Evolutionary conservation across 2,888 invertebrate species (phyloP).

Genomic region (Thysanoteuthis rhombus): DNA sequence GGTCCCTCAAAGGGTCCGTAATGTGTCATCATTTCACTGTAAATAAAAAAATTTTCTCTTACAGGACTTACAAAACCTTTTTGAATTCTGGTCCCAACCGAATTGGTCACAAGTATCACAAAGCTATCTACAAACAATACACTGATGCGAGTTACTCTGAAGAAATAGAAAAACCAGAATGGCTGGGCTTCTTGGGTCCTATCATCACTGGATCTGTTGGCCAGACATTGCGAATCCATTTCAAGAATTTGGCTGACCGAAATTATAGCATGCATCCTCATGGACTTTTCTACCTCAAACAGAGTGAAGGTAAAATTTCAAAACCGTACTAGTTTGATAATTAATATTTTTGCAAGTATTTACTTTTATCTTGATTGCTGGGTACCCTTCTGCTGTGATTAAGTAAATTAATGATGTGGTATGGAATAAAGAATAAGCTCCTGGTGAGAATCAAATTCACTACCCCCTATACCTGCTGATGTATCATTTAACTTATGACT

Average conservation of each 20-base stretch:
- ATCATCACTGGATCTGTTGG: constrained; percentile 56
- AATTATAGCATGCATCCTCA: constrained; percentile 52
- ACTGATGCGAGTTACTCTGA: constrained; percentile 40
- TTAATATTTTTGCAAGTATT: background rate
- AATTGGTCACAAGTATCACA: constrained; percentile 45
- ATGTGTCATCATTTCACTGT: too few relatives aligned
- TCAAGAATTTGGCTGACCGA: constrained; percentile 44
- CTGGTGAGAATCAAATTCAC: too few relatives aligned
- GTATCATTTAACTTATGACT: too few relatives aligned
- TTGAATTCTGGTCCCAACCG: constrained; percentile 36
- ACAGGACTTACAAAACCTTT: constrained; percentile 41
- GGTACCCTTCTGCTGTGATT: too few relatives aligned
- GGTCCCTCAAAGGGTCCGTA: too few relatives aligned
- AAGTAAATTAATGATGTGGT: too few relatives aligned
- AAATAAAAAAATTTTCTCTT: too few relatives aligned
- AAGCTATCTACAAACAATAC: constrained; percentile 45
- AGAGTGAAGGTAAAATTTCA: constrained; percentile 44
- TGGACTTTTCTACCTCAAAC: constrained; percentile 47
- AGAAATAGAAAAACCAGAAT: constrained; percentile 39
- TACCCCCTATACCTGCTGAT: too few relatives aligned
- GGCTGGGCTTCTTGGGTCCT: constrained; percentile 51
- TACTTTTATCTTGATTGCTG: background rate
- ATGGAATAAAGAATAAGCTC: too few relatives aligned
- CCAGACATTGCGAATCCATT: constrained; percentile 46
- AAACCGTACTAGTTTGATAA: background rate